Base-by-base conservation (phyloP, 2,888 invertebrate genomes). In the Spodoptera exigua region DNA sequence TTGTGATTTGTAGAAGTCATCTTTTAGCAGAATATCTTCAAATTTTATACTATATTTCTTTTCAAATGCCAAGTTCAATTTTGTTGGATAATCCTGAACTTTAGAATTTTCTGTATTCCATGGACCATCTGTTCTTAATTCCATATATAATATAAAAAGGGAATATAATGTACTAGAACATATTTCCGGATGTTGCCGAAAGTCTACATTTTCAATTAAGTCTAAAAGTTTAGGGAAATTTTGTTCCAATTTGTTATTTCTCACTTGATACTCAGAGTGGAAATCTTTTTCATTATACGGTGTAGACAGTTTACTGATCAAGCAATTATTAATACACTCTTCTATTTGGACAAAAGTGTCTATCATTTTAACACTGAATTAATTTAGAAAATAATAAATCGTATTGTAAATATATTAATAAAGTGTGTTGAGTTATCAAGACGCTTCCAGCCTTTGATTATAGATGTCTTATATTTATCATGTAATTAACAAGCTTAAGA, bases 111-210 rank as follows among this genome's bases (percentile, higher is more conserved):
- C 75, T 18, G 78, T 69, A 72, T 87, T 89, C 90, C 92, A 92
- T 16, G 81, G 79, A 9, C 83, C 85, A 21, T 81, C 71, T 63
- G 74, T 76, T 52, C 72, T 69, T 39, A 92, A 74, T 70, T 93
- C 90, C 65, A 83, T 74, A 63, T 85, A 85, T 32, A 93, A 74
- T 46, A 89, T 82, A n/a, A 89, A 55, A 5, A 92, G 59, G 7
- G 79, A 73, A 4, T 90, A 79, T 58, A 91, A 68, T 12, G 85
- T 61, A 58, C 68, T 74, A 59, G 81, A 47, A 56, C 73, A 60
- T 61, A 71, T 61, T 51, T 79, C 65, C 36, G 74, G 55, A 21
- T 76, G 59, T 12, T 79, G 65, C 48, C 69, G 73, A 2, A 89
- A 74, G 43, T 89, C 83, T 21, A 79, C 51, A 56, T 82, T 71